Evolutionary conservation across 1,140 invertebrate species (phyloP), one percentile per base, ranked within the genome.

Genomic region (Neodiprion virginianus): DNA sequence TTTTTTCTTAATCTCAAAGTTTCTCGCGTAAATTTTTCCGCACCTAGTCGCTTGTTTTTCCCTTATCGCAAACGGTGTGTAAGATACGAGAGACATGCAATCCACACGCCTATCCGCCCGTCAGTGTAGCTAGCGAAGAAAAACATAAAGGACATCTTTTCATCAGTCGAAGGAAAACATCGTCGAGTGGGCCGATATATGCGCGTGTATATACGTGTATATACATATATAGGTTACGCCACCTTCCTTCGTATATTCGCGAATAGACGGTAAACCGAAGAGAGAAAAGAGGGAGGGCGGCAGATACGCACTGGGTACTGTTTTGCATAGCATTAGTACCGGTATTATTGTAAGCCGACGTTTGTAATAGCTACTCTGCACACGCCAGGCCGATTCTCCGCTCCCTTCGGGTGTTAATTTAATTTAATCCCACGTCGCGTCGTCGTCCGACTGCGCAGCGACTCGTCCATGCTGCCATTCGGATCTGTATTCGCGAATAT

Each of bases 291-390:
- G 53, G 53, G 53, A 61, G 53, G 53, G 53, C n/a, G 11, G 53
- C 4, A 17, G 67, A 23, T n/a, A 61, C 48, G 74, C 73, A 76
- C 70, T 66, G 61, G 65, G 53, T 23, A 71, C 76, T 82, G 75
- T 82, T 85, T 86, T 85, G 83, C 83, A 85, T 84, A 76, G 83
- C 82, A 86, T 87, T 86, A 85, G 78, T 71, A 67, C 79, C 77
- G 69, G 82, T 87, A 85, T 87, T 87, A 87, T 86, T 87, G 79
- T 86, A 86, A 86, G 84, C 82, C 76, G 81, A 79, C 81, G 83
- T 83, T 83, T 82, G 81, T 84, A 82, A 85, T 84, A 84, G 79
- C 81, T 81, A 79, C 79, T 82, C 82, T 79, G 66, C 67, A 17
- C 74, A 69, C 79, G 69, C 72, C 69, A 28, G 70, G 74, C 71